Evolutionary conservation across 2,797 vertebrate species (phyloP), one percentile per base, ranked within the genome.

Genomic region (Hirundo rustica): DNA sequence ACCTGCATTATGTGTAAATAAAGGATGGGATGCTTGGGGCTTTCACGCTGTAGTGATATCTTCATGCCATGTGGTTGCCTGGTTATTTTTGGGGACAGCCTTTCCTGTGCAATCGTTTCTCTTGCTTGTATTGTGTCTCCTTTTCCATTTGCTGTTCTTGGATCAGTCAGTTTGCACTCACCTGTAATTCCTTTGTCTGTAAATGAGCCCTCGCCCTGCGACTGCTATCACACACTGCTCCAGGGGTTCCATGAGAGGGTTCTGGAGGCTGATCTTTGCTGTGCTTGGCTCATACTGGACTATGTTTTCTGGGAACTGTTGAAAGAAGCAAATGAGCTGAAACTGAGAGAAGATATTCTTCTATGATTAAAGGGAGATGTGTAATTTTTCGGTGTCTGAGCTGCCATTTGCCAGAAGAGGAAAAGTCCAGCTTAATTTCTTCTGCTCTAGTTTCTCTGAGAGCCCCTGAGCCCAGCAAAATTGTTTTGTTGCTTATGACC

Each of bases 121-220:
- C 29, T 64, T 54, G 44, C 38, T 75, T 53, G 54, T 36, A 1
- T 42, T 68, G 6, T 61, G 25, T 81, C 25, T 86, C 6, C 75
- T 72, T 84, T 61, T 58, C 45, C 38, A 38, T 60, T 47, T 89
- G 29, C 45, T 5, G 0, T 50, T 78, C 19, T 53, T 45, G 23
- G 10, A 8, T 65, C 48, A 32, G 13, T 51, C 65, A 34, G 2
- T 85, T 92, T 84, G 71, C 36, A 60, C 91, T 95, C 92, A 98
- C 97, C 83, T 96, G 78, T 98, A 98, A 47, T 60, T 92, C 72
- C 96, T 97, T 36, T 98, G 95, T 90, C 89, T 92, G 44, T 82
- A 47, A 32, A 98, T 54, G 19, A 99, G 94, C 4, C 98, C 98
- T 78, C 89, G 97, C 50, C 98, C 98, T 12, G 96, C 80, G 8